A percentile compares a stretch with the other conserved stretches of the same genome.
Evolutionary conservation across 2,888 invertebrate species (phyloP).

Genomic region (Erpobdella octoculata): DNA sequence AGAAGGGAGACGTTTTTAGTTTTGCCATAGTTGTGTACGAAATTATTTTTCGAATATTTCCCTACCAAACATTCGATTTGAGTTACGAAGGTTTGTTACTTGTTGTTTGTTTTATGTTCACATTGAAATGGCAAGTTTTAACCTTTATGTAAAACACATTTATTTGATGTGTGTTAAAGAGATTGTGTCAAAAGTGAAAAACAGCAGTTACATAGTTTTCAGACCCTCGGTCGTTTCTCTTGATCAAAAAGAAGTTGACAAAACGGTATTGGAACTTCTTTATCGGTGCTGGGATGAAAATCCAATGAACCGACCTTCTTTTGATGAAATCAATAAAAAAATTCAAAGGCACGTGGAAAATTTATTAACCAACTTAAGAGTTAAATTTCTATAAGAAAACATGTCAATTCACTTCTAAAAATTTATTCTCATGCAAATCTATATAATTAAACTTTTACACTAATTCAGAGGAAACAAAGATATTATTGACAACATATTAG

Average conservation of each 20-base stretch:
- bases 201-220: background rate
- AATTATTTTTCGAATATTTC: constrained; percentile 7
- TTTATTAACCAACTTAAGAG: too few relatives aligned
- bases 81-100: constrained; percentile 1
- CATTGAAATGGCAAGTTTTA: background rate
- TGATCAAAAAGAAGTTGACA: background rate
- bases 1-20: constrained; percentile 14
- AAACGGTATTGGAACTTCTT: constrained; percentile 3
- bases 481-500: constrained; percentile 19
- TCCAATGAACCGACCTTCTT: constrained; percentile 8
- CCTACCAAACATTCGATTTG: constrained; percentile 9
- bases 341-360: background rate
- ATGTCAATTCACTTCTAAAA: too few relatives aligned
- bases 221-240: background rate
- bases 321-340: constrained; percentile 15
- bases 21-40: constrained; percentile 13
- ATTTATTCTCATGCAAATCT: too few relatives aligned
- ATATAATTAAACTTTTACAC: too few relatives aligned
- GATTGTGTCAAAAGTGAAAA: background rate
- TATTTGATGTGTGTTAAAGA: background rate
- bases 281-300: constrained; percentile 21
- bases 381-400: too few relatives aligned
- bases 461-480: constrained; percentile 1
- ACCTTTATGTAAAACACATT: background rate
- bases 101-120: too few relatives aligned